Evolutionary conservation across 1,140 invertebrate genomes (phyloP).

Genomic region (Drosophila quadrilineata): DNA sequence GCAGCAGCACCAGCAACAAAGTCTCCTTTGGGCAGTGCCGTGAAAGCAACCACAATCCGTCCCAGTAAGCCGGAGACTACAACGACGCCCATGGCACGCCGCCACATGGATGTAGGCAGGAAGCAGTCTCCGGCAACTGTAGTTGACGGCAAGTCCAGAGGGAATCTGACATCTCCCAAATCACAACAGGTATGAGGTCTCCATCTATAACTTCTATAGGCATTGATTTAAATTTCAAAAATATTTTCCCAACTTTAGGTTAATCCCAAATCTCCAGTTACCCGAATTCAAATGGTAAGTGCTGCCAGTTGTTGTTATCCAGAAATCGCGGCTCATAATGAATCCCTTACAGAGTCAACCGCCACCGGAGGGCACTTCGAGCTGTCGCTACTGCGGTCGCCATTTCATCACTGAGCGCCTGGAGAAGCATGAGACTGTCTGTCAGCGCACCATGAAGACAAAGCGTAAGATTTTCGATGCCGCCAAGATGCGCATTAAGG

Average conservation of each 20-base stretch:
- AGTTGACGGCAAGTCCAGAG: too few species aligned
- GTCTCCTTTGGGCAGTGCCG: neutral
- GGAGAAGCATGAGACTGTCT: conserved; percentile 91
- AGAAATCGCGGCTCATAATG: neutral
- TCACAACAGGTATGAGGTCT: too few species aligned
- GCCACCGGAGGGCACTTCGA: conserved; percentile 73
- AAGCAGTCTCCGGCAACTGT: too few species aligned
- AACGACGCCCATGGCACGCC: too few species aligned
- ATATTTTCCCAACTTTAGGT: too few species aligned
- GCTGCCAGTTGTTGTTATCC: rapidly evolving
- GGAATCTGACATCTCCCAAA: too few species aligned
- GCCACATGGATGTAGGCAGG: too few species aligned
- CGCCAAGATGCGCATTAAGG: conserved; percentile 89
- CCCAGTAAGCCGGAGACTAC: too few species aligned
- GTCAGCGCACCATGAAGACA: conserved; percentile 87
- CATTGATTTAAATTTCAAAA: neutral
- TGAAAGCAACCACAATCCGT: neutral
- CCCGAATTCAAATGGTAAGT: conserved; percentile 53
- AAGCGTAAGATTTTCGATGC: conserved; percentile 94
- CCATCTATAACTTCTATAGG: too few species aligned
- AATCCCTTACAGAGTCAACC: neutral
- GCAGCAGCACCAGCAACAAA: neutral
- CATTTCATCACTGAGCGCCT: conserved; percentile 91
- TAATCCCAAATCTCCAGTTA: conserved; percentile 50
- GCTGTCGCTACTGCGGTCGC: conserved; percentile 86